Evolutionary conservation across 2,113 vertebrate species (phyloP).

Genomic region (Pristiophorus japonicus): DNA sequence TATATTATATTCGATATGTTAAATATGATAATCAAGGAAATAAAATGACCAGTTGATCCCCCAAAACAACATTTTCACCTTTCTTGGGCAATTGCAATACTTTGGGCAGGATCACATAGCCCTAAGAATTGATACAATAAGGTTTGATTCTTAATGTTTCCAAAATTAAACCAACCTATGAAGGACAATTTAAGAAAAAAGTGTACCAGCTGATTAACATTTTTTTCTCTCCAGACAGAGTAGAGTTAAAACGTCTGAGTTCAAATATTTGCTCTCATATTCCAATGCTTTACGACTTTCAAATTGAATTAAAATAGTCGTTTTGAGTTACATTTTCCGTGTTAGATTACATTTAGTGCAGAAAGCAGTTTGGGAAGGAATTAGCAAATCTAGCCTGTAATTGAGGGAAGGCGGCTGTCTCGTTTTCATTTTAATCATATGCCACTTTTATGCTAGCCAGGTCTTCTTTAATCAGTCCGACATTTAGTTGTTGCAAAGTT

Average conservation of each 20-base stretch:
- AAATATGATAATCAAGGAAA: not conserved
- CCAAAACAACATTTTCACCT: not conserved
- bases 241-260: not conserved
- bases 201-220: not conserved
- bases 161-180: not conserved
- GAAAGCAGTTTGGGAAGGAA: conserved; percentile 15
- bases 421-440: conserved; percentile 30
- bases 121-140: not conserved
- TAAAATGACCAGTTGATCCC: not conserved
- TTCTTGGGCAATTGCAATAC: not conserved
- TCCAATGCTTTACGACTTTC: conserved; percentile 8
- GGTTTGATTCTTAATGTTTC: not conserved
- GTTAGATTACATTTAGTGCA: not conserved
- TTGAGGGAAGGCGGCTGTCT: conserved; percentile 4
- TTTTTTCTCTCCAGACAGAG: not conserved
- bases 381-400: not conserved
- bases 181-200: not conserved
- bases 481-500: not conserved
- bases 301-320: conserved; percentile 28
- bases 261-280: not conserved
- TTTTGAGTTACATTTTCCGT: conserved; percentile 15
- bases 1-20: not conserved
- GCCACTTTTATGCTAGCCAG: not conserved
- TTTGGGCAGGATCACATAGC: not conserved
- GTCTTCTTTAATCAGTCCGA: not conserved